Conservation (phyloP, 2,113 vertebrate species). For the Perognathus longimembris region DNA sequence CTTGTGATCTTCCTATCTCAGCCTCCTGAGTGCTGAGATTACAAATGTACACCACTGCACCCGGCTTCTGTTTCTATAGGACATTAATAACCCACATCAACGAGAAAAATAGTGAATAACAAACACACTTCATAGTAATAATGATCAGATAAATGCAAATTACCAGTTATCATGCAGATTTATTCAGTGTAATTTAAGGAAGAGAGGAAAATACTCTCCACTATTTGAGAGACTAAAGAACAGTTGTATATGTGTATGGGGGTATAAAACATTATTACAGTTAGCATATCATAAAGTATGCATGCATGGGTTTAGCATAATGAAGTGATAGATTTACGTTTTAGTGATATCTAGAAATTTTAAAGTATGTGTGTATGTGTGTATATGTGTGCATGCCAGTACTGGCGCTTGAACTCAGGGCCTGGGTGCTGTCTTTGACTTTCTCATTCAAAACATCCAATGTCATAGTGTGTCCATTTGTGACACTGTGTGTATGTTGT, state of each 20-base stretch:
- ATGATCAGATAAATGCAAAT: neutral
- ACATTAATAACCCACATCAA: neutral
- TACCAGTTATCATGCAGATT: neutral
- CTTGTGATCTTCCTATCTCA: no score
- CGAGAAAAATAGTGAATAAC: neutral
- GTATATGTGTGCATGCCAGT: no score
- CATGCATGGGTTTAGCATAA: neutral
- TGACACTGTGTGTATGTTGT: no score
- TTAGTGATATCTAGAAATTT: constrained; percentile 43
- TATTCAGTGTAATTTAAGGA: neutral
- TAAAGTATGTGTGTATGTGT: neutral
- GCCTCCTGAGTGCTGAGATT: no score
- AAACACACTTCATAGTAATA: no score
- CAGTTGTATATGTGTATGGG: neutral
- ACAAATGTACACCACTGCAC: no score
- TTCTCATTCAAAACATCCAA: no score
- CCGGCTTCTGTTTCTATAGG: neutral
- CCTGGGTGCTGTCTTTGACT: no score
- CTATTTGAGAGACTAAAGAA: neutral
- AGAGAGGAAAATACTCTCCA: neutral
- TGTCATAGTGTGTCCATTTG: no score
- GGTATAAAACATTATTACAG: neutral
- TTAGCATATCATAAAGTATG: neutral
- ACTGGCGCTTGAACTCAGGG: no score
- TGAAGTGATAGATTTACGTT: neutral